Conservation (phyloP, 2,888 invertebrate species). For the Yponomeuta cagnagella region DNA sequence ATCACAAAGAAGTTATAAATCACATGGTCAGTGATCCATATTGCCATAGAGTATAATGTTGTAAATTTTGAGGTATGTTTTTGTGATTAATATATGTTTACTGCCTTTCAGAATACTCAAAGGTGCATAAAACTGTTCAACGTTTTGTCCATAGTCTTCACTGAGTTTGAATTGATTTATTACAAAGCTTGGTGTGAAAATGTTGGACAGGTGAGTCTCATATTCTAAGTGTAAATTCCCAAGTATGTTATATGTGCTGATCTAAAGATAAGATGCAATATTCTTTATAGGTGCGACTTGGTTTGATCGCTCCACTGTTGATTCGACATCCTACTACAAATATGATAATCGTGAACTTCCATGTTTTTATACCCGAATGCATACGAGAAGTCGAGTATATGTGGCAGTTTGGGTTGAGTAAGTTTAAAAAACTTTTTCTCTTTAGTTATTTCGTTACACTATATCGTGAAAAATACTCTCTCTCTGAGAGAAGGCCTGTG, state of each 20-base stretch:
- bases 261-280: neutral
- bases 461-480: no score
- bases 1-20: constrained; percentile 61
- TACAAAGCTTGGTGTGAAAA: constrained; percentile 88
- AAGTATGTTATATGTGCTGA: neutral
- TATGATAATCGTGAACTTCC: constrained; percentile 82
- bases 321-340: constrained; percentile 80
- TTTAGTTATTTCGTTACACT: no score
- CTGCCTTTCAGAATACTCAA: constrained; percentile 78
- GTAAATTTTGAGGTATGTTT: neutral
- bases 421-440: constrained; percentile 27
- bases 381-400: constrained; percentile 89
- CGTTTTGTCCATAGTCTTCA: constrained; percentile 84
- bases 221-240: neutral
- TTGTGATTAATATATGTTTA: constrained; percentile 41
- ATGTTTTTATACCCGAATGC: constrained; percentile 81
- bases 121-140: constrained; percentile 86
- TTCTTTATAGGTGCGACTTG: constrained; percentile 73
- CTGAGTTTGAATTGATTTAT: constrained; percentile 89
- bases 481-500: no score
- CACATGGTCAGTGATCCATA: constrained; percentile 42
- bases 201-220: constrained; percentile 78
- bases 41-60: neutral
- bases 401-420: constrained; percentile 82
- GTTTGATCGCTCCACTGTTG: constrained; percentile 82